Base-by-base conservation (phyloP, 2,113 vertebrate species). In the Xiphophorus hellerii region DNA sequence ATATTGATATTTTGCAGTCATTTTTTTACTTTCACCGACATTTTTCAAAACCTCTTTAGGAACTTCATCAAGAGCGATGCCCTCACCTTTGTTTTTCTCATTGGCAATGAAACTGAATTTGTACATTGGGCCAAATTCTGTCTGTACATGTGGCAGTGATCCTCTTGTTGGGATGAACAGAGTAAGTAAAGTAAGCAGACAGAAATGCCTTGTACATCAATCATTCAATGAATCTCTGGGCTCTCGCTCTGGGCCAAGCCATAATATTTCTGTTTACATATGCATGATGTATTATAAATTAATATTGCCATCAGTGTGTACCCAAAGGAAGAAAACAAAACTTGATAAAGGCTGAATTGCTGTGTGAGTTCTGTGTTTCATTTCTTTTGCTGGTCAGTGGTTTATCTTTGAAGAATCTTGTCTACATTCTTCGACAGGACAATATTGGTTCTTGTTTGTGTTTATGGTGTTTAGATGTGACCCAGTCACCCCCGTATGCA, bases 381-480 rank as follows among this genome's bases (percentile, higher is more conserved):
- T 51, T 62, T 7, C 61, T 60, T 68, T 31, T 31, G 15, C 35
- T 54, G 83, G 69, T 83, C 81, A 77, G 42, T 39, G 35, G 71
- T 84, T 64, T 62, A 62, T 22, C 68, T 81, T 51, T 62, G 0
- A 0, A 37, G 62, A 58, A n/a, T 25, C 51, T 2, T n/a, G 22
- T 25, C 51, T 58, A n/a, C 25, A 3, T 58, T 58, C 51, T 58
- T n/a, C 11, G 25, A 58, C 9, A 10, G 51, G 9, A 8, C 51
- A 58, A n/a, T 58, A 58, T 39, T 48, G 37, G 39, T 77, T 69
- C 69, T 77, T 84, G 84, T 85, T 80, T 88, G 74, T 81, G 76
- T 84, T 89, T 82, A 89, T 80, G 85, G 81, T 51, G 71, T 54
- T 30, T 12, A n/a, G 80, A 82, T 85, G 76, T n/a, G 71, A 71